phyloP scores from a whole-genome alignment of 2,113 vertebrate genomes.

The Phainopepla nitens region DNA sequence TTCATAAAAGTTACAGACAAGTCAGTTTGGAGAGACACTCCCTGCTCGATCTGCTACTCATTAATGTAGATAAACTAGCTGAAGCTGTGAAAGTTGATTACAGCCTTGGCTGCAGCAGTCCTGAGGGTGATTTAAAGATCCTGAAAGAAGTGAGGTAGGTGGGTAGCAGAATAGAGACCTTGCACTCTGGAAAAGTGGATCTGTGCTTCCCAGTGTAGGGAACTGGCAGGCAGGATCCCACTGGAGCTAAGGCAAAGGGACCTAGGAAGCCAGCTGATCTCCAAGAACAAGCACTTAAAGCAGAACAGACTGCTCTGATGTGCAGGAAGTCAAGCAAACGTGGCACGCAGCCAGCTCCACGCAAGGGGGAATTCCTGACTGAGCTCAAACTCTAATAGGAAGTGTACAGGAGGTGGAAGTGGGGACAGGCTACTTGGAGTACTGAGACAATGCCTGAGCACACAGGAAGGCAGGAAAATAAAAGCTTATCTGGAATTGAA shows the following conservation, averaged over 20 bases:
- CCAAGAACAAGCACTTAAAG: neutral
- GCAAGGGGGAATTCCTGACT: slow-evolving; percentile 22
- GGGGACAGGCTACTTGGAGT: neutral
- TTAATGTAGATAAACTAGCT: neutral
- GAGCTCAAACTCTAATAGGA: neutral
- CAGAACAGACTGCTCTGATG: neutral
- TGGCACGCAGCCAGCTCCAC: neutral
- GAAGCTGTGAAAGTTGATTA: neutral
- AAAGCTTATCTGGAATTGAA: neutral
- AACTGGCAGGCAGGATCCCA: neutral
- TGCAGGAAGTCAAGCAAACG: neutral
- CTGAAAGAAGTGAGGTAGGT: neutral
- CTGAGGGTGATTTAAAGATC: neutral
- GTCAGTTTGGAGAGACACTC: neutral
- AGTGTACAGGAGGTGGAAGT: neutral
- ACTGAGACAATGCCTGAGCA: neutral
- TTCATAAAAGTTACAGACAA: neutral
- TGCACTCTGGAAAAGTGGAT: neutral
- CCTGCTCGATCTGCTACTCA: neutral
- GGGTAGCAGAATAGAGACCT: neutral
- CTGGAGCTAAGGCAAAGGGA: neutral
- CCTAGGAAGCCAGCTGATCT: neutral
- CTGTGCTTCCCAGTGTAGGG: neutral
- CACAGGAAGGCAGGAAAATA: neutral
- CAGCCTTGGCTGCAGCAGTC: neutral